Conservation (phyloP, 2,797 vertebrate species). For the Masticophis lateralis region DNA sequence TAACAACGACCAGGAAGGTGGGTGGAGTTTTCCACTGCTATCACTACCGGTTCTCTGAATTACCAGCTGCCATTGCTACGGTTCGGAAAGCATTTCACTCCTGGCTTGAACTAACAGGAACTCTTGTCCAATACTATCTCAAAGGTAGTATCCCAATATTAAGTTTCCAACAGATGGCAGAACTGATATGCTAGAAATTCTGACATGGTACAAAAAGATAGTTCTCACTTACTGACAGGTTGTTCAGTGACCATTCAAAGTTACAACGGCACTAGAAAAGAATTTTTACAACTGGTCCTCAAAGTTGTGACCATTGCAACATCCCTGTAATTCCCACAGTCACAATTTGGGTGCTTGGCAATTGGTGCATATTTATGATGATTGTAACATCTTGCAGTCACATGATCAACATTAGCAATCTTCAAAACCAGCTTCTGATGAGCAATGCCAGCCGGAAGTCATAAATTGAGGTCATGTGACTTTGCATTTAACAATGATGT, state of each 20-base stretch:
- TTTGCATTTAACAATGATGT: background rate
- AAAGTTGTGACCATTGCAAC: background rate
- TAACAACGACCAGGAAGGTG: too few relatives aligned
- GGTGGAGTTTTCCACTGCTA: too few relatives aligned
- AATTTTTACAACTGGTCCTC: background rate
- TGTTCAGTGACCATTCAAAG: background rate
- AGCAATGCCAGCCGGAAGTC: background rate
- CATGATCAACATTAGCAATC: background rate
- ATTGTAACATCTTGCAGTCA: background rate
- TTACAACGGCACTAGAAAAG: background rate
- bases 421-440: background rate
- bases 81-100: too few relatives aligned
- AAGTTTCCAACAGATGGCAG: background rate
- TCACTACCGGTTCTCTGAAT: too few relatives aligned
- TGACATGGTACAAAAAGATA: background rate
- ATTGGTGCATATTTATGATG: background rate
- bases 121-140: background rate
- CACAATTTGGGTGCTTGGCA: background rate
- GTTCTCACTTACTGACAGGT: background rate
- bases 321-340: background rate
- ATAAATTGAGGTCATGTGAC: background rate
- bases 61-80: too few relatives aligned
- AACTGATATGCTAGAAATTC: background rate
- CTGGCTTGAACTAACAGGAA: background rate
- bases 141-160: background rate